Base-by-base conservation (phyloP, 2,797 vertebrate species). In the Anguilla pacifica region DNA sequence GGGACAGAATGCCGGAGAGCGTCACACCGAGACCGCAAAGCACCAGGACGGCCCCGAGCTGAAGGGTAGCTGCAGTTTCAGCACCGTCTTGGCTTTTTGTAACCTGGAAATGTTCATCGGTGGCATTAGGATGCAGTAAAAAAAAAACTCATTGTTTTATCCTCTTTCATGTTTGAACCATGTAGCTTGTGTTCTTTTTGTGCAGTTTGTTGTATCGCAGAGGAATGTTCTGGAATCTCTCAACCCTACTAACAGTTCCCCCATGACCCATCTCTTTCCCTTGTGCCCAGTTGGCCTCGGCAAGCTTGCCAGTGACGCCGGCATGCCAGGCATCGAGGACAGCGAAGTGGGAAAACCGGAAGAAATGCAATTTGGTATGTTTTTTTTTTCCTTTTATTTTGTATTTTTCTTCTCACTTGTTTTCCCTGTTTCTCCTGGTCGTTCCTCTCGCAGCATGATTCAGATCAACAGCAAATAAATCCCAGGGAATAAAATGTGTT, bases 291-390 rank as follows among this genome's bases (percentile, higher is more conserved):
- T 97, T 94, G 98, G 98, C 86, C 95, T 97, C 94, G 95, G 95
- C 57, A 99, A 99, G 90, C 93, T 95, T 87, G 97, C 96, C 91
- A 97, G 97, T 93, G 99, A 99, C 90, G 99, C 98, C 87, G 99
- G 99, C 86, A 99, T 99, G 99, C 99, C 99, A 89, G 98, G 97
- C 83, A 97, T 99, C 93, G 99, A 99, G 94, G 98, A 99, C 93
- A 98, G 98, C 70, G 98, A 97, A 89, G 96, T 97, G 88, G 97
- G 96, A 81, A 99, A 99, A 94, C 95, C 93, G 3, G 97, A 98
- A 15, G 97, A 98, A 46, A 90, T 95, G 85, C 97, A 97, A 46
- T 97, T 97, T 91, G 96, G 97, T 98, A 90, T 97, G 96, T 70
- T 64, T 6, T 64, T 53, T 53, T 43, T 25, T 35, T 67, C 49